Evolutionary conservation across 2,113 vertebrate genomes (phyloP), one percentile per base, ranked within the genome.

Genomic region (Connochaetes taurinus): DNA sequence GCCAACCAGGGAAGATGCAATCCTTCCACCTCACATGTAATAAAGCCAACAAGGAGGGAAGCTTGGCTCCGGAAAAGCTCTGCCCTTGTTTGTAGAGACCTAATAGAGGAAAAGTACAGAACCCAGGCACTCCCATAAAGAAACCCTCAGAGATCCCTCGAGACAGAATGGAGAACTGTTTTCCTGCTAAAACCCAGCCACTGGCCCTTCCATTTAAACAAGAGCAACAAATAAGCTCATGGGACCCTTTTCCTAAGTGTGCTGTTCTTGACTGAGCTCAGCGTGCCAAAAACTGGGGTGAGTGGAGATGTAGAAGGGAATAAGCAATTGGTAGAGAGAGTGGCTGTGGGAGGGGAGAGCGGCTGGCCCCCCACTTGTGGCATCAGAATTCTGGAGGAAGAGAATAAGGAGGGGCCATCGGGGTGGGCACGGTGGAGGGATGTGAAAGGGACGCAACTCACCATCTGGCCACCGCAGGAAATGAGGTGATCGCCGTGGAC

Each of bases 401-500:
- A 83, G 25, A n/a, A 40, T 43, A 9, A 12, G 11, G 17, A 86
- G 40, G 31, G 40, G 15, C 21, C 45, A 80, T 13, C 17, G 11
- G 31, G 47, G 52, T 87, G 74, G 55, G 12, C 12, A 76, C 31
- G 29, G 40, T 27, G 5, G 3, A 23, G 57, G 55, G 9, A 4
- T 58, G 25, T 12, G 94, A 87, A 57, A 53, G 84, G 17, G 3
- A 7, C n/a, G 64, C 43, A 45, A 2, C 40, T 86, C 78, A 90
- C 21, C 45, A 36, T 82, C 40, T 40, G 88, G 47, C 84, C 67
- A 0, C 36, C 58, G 13, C 89, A 99, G 99, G 99, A 95, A 99
- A 99, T 0, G 99, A 99, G 95, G 99, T 99, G 98, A 99, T 99
- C 89, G 98, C 99, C 0, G 99, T 99, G 64, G 99, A 99, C 84